These are phyloP conservation scores for Catamblyrhynchus diadema DNA, from an alignment of 2,797 vertebrate species.

Conservation along the genomic window DNA sequence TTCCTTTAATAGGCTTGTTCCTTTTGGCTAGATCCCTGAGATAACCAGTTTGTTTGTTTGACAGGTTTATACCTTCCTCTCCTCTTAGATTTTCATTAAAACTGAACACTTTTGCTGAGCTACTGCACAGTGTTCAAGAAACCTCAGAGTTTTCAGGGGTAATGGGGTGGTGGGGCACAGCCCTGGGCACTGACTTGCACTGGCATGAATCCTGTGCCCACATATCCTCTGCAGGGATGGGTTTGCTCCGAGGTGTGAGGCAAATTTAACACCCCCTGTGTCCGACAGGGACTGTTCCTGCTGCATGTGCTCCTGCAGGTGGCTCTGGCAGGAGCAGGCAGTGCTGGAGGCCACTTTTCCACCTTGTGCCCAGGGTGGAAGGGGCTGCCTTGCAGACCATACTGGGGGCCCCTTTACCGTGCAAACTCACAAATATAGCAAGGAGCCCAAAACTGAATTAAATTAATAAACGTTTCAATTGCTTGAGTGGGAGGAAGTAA, in stretches of 20 bases:
- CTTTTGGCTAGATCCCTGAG: slow-evolving; percentile 50
- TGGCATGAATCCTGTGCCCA: neutral
- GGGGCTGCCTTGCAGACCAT: neutral
- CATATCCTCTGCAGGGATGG: neutral
- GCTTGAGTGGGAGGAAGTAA: neutral
- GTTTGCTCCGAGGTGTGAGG: neutral
- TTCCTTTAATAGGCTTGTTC: slow-evolving; percentile 54
- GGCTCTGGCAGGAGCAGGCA: neutral
- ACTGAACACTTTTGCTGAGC: neutral
- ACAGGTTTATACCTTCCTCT: slow-evolving; percentile 21
- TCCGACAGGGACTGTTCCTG: neutral
- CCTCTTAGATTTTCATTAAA: slow-evolving; percentile 7
- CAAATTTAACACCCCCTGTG: neutral
- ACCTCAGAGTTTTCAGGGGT: neutral
- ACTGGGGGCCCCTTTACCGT: neutral
- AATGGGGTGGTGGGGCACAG: neutral
- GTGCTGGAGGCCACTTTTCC: neutral
- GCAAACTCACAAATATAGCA: rapidly evolving
- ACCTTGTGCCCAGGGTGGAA: neutral
- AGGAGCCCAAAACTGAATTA: neutral
- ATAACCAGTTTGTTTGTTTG: slow-evolving; percentile 53
- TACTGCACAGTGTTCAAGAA: neutral
- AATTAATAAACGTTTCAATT: neutral
- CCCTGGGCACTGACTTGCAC: neutral
- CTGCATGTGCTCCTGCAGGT: neutral